Evolutionary conservation across 2,113 vertebrate species (phyloP).

Genomic region (Rhinopomastus cyanomelas): DNA sequence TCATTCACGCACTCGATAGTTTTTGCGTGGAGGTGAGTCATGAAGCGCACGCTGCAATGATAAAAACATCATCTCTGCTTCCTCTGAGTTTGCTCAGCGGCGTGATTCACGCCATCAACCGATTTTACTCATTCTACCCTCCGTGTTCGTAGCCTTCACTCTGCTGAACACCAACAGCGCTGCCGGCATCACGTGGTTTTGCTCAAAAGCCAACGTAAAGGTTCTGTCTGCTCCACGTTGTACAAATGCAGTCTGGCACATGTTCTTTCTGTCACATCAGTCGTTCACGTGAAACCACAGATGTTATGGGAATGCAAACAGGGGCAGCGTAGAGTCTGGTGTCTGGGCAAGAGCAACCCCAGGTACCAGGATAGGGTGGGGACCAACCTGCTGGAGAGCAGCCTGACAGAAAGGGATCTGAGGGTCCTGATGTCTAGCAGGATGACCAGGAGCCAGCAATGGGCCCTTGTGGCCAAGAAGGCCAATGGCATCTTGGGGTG

Average conservation of each 20-base stretch:
- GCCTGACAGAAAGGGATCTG: too few species aligned
- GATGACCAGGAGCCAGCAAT: too few species aligned
- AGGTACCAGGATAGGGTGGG: too few species aligned
- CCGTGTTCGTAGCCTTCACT: constrained; percentile 13
- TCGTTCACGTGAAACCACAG: neutral
- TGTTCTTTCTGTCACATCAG: neutral
- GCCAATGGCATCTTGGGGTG: too few species aligned
- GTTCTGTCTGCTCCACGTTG: constrained; percentile 1
- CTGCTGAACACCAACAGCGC: neutral
- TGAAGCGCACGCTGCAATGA: constrained; percentile 1
- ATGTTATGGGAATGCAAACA: neutral
- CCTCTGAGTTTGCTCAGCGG: constrained; percentile 23
- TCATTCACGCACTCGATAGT: constrained; percentile 39
- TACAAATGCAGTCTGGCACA: neutral
- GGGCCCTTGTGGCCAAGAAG: too few species aligned
- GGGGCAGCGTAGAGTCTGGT: too few species aligned
- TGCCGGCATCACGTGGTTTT: constrained; percentile 9
- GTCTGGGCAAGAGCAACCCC: too few species aligned
- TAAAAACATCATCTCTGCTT: constrained; percentile 54
- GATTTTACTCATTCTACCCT: constrained; percentile 21
- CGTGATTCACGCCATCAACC: constrained; percentile 21
- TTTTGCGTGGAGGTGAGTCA: constrained; percentile 23
- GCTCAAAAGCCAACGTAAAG: constrained; percentile 14
- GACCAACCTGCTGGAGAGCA: too few species aligned
- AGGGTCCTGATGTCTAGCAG: too few species aligned